Evolutionary conservation across 2,797 vertebrate species (phyloP).

Genomic region (Propithecus perrieri): DNA sequence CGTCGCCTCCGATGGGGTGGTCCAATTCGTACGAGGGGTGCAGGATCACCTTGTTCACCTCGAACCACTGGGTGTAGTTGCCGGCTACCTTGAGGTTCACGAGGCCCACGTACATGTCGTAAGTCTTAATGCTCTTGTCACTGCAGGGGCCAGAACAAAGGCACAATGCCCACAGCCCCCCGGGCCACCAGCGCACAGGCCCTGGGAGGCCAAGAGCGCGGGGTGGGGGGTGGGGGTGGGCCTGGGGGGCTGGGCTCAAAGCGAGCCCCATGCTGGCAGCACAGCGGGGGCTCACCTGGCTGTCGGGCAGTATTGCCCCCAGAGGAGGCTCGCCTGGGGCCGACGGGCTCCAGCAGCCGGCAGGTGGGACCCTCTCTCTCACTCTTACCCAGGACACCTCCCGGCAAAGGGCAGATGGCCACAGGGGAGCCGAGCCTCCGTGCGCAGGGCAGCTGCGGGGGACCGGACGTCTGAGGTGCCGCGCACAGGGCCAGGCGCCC

Average conservation of each 20-base stretch:
- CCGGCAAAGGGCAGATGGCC: background rate
- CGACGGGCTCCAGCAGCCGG: background rate
- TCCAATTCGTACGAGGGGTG: background rate
- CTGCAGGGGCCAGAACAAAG: background rate
- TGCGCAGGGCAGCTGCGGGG: background rate
- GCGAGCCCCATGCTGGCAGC: too few species aligned
- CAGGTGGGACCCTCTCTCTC: background rate
- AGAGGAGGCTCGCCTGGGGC: background rate
- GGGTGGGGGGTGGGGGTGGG: too few species aligned
- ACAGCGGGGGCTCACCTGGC: background rate
- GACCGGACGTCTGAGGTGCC: background rate
- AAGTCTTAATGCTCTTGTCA: background rate
- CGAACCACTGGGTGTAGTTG: constrained; percentile 63
- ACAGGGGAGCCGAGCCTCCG: background rate
- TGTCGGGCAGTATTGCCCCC: background rate
- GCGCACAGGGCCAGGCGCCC: background rate
- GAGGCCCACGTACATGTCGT: constrained; percentile 68
- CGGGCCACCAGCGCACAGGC: background rate
- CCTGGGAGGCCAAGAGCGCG: too few species aligned
- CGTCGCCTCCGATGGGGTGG: constrained; percentile 62
- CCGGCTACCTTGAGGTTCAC: background rate
- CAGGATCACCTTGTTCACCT: constrained; percentile 54
- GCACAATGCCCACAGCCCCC: background rate
- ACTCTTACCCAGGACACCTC: background rate
- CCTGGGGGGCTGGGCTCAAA: background rate